phyloP scores from a whole-genome alignment of 2,888 invertebrate species.

The Cerastis rubricosa region DNA sequence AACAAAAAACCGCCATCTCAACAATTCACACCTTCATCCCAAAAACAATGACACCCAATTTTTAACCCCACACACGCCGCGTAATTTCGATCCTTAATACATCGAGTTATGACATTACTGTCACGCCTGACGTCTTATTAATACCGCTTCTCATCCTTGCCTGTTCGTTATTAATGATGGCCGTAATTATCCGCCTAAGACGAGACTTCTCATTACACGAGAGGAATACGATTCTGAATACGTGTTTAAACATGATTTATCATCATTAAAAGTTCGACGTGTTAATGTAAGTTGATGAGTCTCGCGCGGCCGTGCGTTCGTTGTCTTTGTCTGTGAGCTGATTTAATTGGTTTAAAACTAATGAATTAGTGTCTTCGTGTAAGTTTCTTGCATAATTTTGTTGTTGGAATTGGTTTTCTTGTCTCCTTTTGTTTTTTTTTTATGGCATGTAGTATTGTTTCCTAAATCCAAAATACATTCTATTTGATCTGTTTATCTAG shows the following conservation, averaged over 20 bases:
- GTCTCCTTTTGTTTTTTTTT: not conserved
- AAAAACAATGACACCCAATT: slow-evolving; percentile 40
- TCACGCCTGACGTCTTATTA: slow-evolving; percentile 79
- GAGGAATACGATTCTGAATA: slow-evolving; percentile 79
- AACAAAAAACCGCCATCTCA: not conserved
- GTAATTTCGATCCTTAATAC: slow-evolving; percentile 70
- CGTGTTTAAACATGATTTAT: slow-evolving; percentile 80
- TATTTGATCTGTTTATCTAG: too few relatives aligned
- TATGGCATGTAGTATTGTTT: not conserved
- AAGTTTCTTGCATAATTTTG: not conserved
- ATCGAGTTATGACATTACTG: slow-evolving; percentile 78
- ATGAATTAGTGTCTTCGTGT: slow-evolving; percentile 26
- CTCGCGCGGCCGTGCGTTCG: slow-evolving; percentile 68
- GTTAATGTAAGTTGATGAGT: slow-evolving; percentile 77
- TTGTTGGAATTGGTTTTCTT: slow-evolving; percentile 7
- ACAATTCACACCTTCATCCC: not conserved
- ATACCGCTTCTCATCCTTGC: slow-evolving; percentile 79
- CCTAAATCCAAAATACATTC: too few relatives aligned
- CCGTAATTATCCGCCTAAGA: slow-evolving; percentile 82
- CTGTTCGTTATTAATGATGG: slow-evolving; percentile 83
- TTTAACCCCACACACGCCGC: slow-evolving; percentile 59
- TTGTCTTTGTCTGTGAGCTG: slow-evolving; percentile 50
- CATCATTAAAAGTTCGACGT: slow-evolving; percentile 83
- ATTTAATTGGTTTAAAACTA: slow-evolving; percentile 50
- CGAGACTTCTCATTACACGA: slow-evolving; percentile 75